Conservation (phyloP, 2,888 invertebrate species). For the Drosophila falleni region DNA sequence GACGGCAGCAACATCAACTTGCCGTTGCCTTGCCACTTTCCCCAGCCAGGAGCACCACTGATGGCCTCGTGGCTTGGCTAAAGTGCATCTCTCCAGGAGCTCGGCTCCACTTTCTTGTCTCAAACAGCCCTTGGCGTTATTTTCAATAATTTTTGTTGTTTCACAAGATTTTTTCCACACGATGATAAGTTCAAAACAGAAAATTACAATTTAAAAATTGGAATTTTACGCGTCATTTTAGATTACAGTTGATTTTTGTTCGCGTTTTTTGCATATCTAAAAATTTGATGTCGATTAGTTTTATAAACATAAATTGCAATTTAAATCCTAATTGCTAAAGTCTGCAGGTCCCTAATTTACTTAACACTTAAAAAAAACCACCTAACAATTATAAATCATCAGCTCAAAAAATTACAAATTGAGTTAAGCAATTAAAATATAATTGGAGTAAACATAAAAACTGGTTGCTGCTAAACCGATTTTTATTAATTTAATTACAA, state of each 20-base stretch:
- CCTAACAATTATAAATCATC: constrained; percentile 5
- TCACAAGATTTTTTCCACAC: constrained; percentile 29
- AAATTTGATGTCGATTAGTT: background rate
- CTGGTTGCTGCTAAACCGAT: constrained; percentile 25
- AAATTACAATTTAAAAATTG: background rate
- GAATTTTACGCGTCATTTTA: background rate
- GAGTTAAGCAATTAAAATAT: constrained; percentile 38
- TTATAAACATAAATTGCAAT: background rate
- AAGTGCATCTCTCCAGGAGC: constrained; percentile 66
- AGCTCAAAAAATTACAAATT: constrained; percentile 13
- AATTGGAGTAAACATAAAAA: constrained; percentile 40
- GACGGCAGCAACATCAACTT: constrained; percentile 85
- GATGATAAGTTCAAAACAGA: background rate
- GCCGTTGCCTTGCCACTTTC: constrained; percentile 63
- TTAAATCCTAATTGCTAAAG: background rate
- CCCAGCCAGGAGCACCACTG: constrained; percentile 65
- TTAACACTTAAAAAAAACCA: constrained; percentile 19
- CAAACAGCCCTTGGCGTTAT: constrained; percentile 2
- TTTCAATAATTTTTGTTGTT: constrained; percentile 15
- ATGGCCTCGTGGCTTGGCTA: constrained; percentile 68
- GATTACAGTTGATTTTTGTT: background rate
- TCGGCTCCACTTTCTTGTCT: constrained; percentile 13
- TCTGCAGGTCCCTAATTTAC: constrained; percentile 17
- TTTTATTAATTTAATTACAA: constrained; percentile 76
- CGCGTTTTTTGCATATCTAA: background rate